A percentile compares a stretch with the other conserved stretches of the same genome.
Evolutionary conservation across 2,113 vertebrate species (phyloP).

Genomic region (Ardeotis arabs): DNA sequence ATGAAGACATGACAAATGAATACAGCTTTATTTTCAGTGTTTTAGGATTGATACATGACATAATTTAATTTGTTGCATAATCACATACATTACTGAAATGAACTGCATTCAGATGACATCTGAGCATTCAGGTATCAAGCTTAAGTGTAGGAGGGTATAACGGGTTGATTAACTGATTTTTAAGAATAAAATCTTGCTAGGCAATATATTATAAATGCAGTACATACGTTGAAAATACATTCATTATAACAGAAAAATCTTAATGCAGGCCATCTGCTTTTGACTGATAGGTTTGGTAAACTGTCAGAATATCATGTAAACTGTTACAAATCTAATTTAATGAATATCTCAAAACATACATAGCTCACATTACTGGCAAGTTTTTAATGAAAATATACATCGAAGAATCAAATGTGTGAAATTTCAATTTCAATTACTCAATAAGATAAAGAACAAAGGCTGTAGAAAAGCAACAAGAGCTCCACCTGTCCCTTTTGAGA

Average conservation of each 20-base stretch:
- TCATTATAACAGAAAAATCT: slow-evolving; percentile 32
- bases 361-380: slow-evolving; percentile 42
- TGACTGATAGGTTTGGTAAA: slow-evolving; percentile 62
- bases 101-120: background rate
- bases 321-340: slow-evolving; percentile 59
- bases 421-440: slow-evolving; percentile 33
- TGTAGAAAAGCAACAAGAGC: slow-evolving; percentile 21
- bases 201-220: slow-evolving; percentile 13
- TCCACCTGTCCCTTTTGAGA: slow-evolving; percentile 30
- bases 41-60: background rate
- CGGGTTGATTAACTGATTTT: background rate
- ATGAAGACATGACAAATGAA: background rate
- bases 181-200: background rate
- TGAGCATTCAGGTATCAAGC: background rate
- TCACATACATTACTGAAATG: background rate
- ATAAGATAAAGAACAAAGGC: slow-evolving; percentile 2
- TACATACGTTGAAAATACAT: slow-evolving; percentile 16
- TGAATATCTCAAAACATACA: slow-evolving; percentile 20
- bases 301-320: slow-evolving; percentile 62
- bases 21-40: background rate
- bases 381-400: slow-evolving; percentile 56
- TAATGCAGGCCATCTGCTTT: slow-evolving; percentile 56
- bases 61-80: background rate
- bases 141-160: background rate
- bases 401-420: slow-evolving; percentile 19